A percentile compares a stretch with the other conserved stretches of the same genome.
Evolutionary conservation across 2,113 vertebrate genomes (phyloP).

Genomic region (Archocentrus centrarchus): DNA sequence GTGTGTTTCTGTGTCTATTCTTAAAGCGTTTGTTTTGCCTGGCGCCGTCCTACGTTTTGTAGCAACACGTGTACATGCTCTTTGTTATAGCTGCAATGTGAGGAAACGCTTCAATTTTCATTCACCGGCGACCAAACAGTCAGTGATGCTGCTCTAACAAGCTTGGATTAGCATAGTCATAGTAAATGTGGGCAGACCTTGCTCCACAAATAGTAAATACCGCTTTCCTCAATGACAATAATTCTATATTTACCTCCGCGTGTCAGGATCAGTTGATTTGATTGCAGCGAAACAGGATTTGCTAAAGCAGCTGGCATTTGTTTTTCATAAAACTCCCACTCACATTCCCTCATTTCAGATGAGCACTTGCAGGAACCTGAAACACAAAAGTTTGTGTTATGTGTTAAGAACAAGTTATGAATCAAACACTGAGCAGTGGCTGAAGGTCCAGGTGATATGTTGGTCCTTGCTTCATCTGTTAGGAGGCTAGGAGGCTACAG

Average conservation of each 20-base stretch:
- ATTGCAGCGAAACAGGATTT: constrained; percentile 60
- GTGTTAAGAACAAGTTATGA: not conserved
- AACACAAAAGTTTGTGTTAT: not conserved
- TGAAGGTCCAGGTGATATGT: constrained; percentile 2
- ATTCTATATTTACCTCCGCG: constrained; percentile 38
- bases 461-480: not conserved
- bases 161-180: constrained; percentile 44
- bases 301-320: constrained; percentile 38
- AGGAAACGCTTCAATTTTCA: not conserved
- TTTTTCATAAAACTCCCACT: constrained; percentile 27
- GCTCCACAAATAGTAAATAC: constrained; percentile 43
- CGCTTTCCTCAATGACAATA: constrained; percentile 43
- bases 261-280: constrained; percentile 50
- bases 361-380: not conserved
- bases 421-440: not conserved
- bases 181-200: constrained; percentile 29
- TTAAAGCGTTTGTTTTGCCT: not conserved
- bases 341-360: not conserved
- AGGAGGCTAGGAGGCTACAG: not conserved
- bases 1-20: no score
- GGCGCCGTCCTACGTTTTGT: not conserved
- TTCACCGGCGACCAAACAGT: not conserved
- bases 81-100: not conserved
- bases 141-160: not conserved
- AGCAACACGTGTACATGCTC: not conserved